Conservation (phyloP, 2,888 invertebrate species). For the Nyleta sp. region DNA sequence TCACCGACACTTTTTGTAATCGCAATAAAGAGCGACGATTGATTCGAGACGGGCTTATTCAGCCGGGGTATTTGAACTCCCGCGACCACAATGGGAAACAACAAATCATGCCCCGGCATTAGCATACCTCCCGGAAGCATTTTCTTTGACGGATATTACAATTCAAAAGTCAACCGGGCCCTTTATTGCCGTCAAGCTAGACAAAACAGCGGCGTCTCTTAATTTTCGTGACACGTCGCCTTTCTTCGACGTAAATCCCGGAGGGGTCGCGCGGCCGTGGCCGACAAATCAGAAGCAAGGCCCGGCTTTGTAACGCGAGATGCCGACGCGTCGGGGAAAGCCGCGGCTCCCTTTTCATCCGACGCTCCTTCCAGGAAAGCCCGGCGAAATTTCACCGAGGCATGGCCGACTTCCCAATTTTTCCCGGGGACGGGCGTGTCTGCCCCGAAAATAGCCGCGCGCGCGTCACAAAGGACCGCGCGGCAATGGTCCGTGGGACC, state of each 20-base stretch:
- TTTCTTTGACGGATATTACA: conserved; percentile 21
- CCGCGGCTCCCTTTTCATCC: conserved; percentile 47
- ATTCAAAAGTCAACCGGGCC: conserved; percentile 30
- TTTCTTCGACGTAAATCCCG: conserved; percentile 28
- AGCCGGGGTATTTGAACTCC: conserved; percentile 8
- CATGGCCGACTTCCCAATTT: conserved; percentile 42
- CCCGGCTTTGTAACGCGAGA: conserved; percentile 15
- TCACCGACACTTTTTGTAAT: not conserved
- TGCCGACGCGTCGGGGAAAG: conserved; percentile 31
- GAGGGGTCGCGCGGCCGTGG: too few relatives aligned
- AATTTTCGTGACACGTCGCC: conserved; percentile 38
- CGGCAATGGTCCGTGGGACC: too few relatives aligned
- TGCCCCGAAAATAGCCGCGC: too few relatives aligned
- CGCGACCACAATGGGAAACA: conserved; percentile 19
- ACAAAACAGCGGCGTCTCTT: conserved; percentile 26
- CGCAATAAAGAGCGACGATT: not conserved
- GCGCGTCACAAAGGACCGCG: too few relatives aligned
- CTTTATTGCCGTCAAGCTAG: conserved; percentile 21
- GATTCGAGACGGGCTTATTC: not conserved
- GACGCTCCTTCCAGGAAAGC: conserved; percentile 14
- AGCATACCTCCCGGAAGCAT: conserved; percentile 35
- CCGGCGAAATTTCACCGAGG: conserved; percentile 62
- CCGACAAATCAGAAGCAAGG: too few relatives aligned
- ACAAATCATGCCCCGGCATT: conserved; percentile 27
- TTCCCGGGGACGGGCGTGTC: conserved; percentile 45